Evolutionary conservation across 2,797 vertebrate genomes (phyloP), one percentile per base, ranked within the genome.

Genomic region (Sebastes nivosus): DNA sequence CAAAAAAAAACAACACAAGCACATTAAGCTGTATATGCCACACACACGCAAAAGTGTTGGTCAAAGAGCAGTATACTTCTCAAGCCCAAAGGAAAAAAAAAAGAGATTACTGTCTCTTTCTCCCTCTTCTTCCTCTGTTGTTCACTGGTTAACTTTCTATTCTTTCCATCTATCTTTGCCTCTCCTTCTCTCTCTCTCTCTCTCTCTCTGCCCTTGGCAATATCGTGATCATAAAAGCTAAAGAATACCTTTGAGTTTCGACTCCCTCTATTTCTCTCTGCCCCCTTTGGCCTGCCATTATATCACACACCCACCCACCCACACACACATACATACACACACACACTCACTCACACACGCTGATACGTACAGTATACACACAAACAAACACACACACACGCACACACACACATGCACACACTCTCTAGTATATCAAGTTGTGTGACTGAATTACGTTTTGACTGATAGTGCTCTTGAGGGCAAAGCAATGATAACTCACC

Each of bases 391-490:
- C 74, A 86, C 80, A 80, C 81, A 42, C 42, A 46, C 42, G 18
- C 42, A 57, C 46, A 50, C 46, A 50, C 46, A 80, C 82, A 57
- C 46, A 50, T 18, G 20, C 46, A 80, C 82, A 81, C 78, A 81
- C 85, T 85, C 80, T 80, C 81, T 75, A 84, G 80, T 94, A 94
- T 92, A 95, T 95, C 92, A 93, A 91, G 84, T 87, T 88, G 79
- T 93, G 92, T 93, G 92, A 94, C 88, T 88, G 91, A 92, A 95
- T 94, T 94, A 94, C 90, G 90, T 92, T 94, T 95, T 94, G 94
- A 95, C 83, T 93, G 91, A 94, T 94, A 89, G 93, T 92, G 90
- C 91, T 92, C 94, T 94, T 93, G 90, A 93, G 94, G 94, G 92
- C 91, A 93, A 85, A 91, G 89, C 87, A 88, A 90, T 89, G 94